Percentiles rank a stretch among this genome's conserved stretches.
These are phyloP conservation scores for Acestrorhynchus altus DNA, from an alignment of 2,797 vertebrate species.

Conservation along the genomic window DNA sequence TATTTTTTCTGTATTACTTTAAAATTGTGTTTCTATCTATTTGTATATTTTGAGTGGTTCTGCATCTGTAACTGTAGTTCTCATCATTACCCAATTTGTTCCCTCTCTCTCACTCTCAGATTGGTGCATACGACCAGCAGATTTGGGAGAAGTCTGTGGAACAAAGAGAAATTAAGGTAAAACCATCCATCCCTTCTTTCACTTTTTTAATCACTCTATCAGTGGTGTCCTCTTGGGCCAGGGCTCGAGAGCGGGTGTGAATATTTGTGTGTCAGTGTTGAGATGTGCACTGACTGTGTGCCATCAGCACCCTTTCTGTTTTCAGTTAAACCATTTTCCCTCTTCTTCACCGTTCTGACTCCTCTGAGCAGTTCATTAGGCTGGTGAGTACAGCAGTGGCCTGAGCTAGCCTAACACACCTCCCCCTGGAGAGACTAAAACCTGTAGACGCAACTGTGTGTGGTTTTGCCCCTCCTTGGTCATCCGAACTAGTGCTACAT, in stretches of 20 bases:
- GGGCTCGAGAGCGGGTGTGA: neutral
- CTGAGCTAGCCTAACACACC: constrained; percentile 27
- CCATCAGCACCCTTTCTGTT: constrained; percentile 75
- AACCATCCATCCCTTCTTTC: too few species aligned
- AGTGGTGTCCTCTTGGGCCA: neutral
- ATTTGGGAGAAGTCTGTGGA: constrained; percentile 99
- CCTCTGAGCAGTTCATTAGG: constrained; percentile 93
- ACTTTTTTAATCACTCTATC: neutral
- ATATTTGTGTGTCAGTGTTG: constrained; percentile 29
- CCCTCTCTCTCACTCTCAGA: constrained; percentile 76
- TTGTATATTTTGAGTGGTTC: too few species aligned
- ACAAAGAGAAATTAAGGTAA: constrained; percentile 98
- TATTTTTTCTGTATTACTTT: too few species aligned
- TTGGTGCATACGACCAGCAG: constrained; percentile 98
- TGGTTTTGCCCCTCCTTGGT: neutral
- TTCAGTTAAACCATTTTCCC: constrained; percentile 79
- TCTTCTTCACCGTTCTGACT: constrained; percentile 80
- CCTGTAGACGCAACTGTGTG: neutral
- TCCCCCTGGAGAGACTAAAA: neutral
- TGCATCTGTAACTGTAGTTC: neutral
- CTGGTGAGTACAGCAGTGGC: constrained; percentile 88
- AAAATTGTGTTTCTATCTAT: too few species aligned
- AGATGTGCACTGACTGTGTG: constrained; percentile 65
- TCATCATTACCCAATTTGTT: neutral
- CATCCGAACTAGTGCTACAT: constrained; percentile 5